Evolutionary conservation across 2,888 invertebrate species (phyloP).

Genomic region (Tanypteryx hageni): DNA sequence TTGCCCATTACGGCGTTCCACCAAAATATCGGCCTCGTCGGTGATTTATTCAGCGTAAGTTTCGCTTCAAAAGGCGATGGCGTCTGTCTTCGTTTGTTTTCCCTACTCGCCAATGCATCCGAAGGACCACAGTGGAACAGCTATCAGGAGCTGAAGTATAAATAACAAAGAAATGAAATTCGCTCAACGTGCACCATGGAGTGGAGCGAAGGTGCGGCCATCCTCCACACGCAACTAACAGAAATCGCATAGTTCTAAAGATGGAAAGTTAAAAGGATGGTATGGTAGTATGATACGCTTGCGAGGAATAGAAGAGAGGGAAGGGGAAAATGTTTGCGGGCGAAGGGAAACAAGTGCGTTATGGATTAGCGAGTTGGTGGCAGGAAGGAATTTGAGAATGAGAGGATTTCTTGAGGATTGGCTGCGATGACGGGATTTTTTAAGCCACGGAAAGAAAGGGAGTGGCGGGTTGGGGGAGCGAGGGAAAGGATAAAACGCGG

Average conservation of each 20-base stretch:
- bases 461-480: not conserved
- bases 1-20: no score
- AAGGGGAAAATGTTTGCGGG: not conserved
- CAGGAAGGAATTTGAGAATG: not conserved
- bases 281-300: not conserved
- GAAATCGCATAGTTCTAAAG: not conserved
- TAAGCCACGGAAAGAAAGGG: not conserved
- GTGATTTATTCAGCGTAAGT: no score
- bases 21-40: no score
- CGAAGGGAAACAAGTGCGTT: not conserved
- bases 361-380: slow-evolving; percentile 21
- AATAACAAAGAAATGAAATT: no score
- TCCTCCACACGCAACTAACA: not conserved
- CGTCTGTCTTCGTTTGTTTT: no score
- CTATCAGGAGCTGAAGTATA: no score
- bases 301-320: not conserved
- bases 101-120: no score
- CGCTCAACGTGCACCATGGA: not conserved
- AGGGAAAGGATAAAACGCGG: not conserved
- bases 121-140: no score
- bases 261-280: not conserved
- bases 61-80: no score
- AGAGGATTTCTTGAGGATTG: not conserved
- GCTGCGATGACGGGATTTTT: slow-evolving; percentile 13
- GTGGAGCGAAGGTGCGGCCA: not conserved